A percentile compares a stretch with the other conserved stretches of the same genome.
phyloP scores from a whole-genome alignment of 2,797 vertebrate genomes.

The Danio kyathit region DNA sequence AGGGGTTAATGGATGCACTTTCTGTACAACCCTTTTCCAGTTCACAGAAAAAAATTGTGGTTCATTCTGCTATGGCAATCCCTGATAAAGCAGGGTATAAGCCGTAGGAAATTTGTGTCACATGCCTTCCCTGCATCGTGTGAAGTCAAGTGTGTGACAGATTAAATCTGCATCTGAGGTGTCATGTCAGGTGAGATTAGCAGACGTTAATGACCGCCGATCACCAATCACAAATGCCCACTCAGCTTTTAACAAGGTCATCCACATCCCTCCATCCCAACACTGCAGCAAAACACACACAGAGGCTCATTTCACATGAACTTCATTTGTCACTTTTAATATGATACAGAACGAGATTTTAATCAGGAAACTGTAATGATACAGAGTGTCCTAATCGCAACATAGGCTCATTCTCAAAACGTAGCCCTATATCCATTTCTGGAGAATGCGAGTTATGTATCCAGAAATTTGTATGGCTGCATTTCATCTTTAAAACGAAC shows the following conservation, averaged over 20 bases:
- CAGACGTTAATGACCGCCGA: slow-evolving; percentile 74
- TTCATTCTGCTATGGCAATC: too few species aligned
- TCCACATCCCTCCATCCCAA: slow-evolving; percentile 42
- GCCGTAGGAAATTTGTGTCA: too few species aligned
- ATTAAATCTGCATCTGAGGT: slow-evolving; percentile 1
- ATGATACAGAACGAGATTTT: slow-evolving; percentile 9
- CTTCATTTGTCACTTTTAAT: slow-evolving; percentile 11
- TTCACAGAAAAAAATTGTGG: too few species aligned
- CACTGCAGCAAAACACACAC: slow-evolving; percentile 49
- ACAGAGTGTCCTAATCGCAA: slow-evolving; percentile 37
- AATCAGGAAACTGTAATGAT: slow-evolving; percentile 35
- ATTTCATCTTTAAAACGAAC: too few species aligned
- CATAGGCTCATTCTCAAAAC: too few species aligned
- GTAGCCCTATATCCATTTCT: too few species aligned
- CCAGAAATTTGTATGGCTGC: too few species aligned
- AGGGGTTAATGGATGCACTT: too few species aligned
- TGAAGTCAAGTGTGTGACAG: background rate
- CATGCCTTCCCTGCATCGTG: too few species aligned
- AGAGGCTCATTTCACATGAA: background rate
- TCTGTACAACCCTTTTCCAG: too few species aligned
- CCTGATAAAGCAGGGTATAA: too few species aligned
- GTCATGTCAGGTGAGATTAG: slow-evolving; percentile 48
- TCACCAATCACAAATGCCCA: slow-evolving; percentile 67
- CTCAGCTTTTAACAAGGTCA: slow-evolving; percentile 80
- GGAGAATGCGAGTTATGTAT: too few species aligned